These are phyloP conservation scores for Petrocephalus zakoni DNA, from an alignment of 2,113 vertebrate genomes.

Conservation along the genomic window DNA sequence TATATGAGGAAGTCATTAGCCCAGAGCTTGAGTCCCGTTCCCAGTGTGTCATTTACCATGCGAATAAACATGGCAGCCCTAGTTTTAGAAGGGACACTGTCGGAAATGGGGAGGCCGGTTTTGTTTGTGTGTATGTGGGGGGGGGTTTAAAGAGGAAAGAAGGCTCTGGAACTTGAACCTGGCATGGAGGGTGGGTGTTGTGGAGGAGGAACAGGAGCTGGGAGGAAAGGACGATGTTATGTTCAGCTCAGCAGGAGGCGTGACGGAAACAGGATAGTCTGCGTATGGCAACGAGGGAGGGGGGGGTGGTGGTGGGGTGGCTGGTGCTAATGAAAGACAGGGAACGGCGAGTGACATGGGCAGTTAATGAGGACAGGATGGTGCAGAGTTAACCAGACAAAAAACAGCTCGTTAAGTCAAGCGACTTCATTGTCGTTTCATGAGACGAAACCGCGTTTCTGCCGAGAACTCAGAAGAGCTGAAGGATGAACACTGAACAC, in stretches of 20 bases:
- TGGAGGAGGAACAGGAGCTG: slow-evolving; percentile 19
- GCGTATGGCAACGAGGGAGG: not conserved
- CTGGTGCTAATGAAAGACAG: slow-evolving; percentile 26
- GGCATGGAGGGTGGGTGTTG: slow-evolving; percentile 35
- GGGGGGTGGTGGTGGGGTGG: not conserved
- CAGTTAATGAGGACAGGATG: not conserved
- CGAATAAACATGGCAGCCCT: not conserved
- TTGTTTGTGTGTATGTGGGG: not conserved
- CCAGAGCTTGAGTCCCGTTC: not conserved
- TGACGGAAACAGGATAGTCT: not conserved
- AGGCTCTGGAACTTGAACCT: slow-evolving; percentile 21
- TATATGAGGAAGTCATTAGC: not conserved
- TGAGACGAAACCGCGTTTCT: not conserved
- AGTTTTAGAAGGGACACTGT: not conserved
- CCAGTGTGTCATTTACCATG: not conserved
- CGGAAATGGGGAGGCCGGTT: not conserved
- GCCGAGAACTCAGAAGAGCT: not conserved
- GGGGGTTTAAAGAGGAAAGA: not conserved
- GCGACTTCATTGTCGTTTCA: not conserved
- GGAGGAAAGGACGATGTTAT: not conserved
- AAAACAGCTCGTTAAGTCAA: not conserved
- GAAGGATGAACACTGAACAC: not conserved
- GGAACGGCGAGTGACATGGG: not conserved
- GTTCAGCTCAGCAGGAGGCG: not conserved
- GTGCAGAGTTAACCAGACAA: not conserved